These are phyloP conservation scores for Echinometra lucunter DNA, from an alignment of 53 echinoderm and acorn worm genomes.

Conservation along the genomic window DNA sequence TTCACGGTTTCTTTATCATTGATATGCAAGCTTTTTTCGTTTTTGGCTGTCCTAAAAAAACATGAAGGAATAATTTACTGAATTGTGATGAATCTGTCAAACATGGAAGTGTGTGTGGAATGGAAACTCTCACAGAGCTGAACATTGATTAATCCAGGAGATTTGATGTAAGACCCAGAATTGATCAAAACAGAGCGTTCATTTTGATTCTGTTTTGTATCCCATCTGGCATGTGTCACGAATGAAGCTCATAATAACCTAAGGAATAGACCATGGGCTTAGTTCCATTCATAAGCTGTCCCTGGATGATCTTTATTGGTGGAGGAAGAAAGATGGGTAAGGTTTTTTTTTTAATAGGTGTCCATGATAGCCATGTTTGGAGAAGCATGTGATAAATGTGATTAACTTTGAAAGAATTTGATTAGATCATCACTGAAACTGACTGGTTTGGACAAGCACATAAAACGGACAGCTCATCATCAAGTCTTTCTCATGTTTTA, in stretches of 20 bases:
- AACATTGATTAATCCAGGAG: neutral
- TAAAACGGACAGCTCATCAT: neutral
- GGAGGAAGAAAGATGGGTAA: neutral
- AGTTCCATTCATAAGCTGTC: too few relatives aligned
- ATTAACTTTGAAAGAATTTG: too few relatives aligned
- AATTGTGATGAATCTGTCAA: neutral
- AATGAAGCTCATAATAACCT: too few relatives aligned
- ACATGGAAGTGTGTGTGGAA: neutral
- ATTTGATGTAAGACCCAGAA: neutral
- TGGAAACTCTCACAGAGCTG: neutral
- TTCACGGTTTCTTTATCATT: neutral
- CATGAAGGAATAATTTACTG: neutral
- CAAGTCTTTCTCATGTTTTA: neutral
- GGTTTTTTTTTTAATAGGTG: neutral
- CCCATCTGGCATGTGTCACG: neutral
- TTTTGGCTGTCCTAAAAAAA: neutral
- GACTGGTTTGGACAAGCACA: neutral
- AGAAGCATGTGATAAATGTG: too few relatives aligned
- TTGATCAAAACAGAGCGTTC: neutral
- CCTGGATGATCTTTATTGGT: neutral
- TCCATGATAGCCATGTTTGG: too few relatives aligned
- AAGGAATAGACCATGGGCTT: too few relatives aligned
- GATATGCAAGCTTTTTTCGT: neutral
- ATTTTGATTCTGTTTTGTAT: neutral
- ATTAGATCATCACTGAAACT: neutral